phyloP scores from a whole-genome alignment of 2,113 vertebrate species.

The Pelecanoides urinatrix region DNA sequence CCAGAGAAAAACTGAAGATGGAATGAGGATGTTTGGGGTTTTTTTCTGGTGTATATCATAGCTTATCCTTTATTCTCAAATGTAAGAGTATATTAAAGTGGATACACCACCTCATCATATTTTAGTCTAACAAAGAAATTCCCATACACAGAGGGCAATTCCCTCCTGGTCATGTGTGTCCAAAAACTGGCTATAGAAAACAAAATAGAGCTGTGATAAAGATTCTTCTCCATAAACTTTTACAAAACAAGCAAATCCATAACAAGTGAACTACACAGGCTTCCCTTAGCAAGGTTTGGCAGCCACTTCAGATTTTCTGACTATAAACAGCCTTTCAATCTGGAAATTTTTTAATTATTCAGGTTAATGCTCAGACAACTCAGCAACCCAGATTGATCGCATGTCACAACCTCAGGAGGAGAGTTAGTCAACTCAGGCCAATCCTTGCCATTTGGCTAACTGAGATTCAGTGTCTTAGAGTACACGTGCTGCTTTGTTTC shows the following conservation, averaged over 20 bases:
- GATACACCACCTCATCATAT: not conserved
- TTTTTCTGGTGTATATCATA: not conserved
- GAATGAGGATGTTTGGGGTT: not conserved
- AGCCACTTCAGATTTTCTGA: not conserved
- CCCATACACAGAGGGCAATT: not conserved
- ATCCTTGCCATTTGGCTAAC: not conserved
- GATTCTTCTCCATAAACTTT: not conserved
- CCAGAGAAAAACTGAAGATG: constrained; percentile 42
- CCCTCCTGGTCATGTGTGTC: not conserved
- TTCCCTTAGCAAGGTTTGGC: not conserved
- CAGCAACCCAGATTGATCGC: not conserved
- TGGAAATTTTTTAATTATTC: not conserved
- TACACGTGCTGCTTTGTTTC: not conserved
- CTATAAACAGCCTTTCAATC: not conserved
- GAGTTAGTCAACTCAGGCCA: not conserved
- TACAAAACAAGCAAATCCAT: not conserved
- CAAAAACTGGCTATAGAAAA: not conserved
- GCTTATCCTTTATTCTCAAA: constrained; percentile 17
- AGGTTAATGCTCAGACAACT: not conserved
- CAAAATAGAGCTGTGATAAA: not conserved
- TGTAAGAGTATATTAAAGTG: not conserved
- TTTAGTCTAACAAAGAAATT: not conserved
- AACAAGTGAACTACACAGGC: not conserved
- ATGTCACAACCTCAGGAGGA: not conserved
- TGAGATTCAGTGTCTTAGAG: not conserved